A percentile compares a stretch with the other conserved stretches of the same genome.
Conservation (phyloP, 2,888 invertebrate species). For the Melitaea athalia region DNA sequence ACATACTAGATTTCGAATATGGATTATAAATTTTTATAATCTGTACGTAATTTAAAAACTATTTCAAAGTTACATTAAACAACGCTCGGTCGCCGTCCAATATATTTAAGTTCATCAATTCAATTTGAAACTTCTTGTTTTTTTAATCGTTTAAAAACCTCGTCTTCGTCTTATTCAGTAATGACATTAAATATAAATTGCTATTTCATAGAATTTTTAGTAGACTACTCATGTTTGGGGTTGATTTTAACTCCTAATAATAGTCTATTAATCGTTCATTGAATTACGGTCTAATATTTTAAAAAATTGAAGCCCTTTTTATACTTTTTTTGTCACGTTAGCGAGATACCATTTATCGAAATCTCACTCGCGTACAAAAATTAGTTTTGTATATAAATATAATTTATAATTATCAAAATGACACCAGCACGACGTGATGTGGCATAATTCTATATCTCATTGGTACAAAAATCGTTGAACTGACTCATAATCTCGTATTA, state of each 20-base stretch:
- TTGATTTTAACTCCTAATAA: background rate
- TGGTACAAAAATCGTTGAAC: too few species aligned
- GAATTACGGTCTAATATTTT: constrained; percentile 13
- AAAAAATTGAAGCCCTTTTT: constrained; percentile 17
- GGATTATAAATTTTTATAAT: background rate
- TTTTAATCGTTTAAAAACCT: constrained; percentile 1
- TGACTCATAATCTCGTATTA: too few species aligned
- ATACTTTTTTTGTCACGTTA: background rate
- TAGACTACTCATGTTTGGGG: background rate
- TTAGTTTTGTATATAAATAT: background rate
- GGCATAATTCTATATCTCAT: background rate
- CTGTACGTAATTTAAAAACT: background rate
- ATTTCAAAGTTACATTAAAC: background rate
- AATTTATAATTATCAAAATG: background rate
- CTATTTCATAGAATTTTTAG: constrained; percentile 31
- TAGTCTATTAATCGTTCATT: background rate
- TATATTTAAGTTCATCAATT: constrained; percentile 14
- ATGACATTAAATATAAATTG: constrained; percentile 6
- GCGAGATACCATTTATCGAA: background rate
- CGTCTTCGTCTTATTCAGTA: background rate
- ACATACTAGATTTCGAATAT: constrained; percentile 4
- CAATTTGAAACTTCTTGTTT: background rate
- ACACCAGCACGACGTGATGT: background rate
- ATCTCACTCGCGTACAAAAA: constrained; percentile 4
- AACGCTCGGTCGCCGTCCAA: constrained; percentile 23